Evolutionary conservation across 2,797 vertebrate species (phyloP).

Genomic region (Cryptoblepharus egeriae): DNA sequence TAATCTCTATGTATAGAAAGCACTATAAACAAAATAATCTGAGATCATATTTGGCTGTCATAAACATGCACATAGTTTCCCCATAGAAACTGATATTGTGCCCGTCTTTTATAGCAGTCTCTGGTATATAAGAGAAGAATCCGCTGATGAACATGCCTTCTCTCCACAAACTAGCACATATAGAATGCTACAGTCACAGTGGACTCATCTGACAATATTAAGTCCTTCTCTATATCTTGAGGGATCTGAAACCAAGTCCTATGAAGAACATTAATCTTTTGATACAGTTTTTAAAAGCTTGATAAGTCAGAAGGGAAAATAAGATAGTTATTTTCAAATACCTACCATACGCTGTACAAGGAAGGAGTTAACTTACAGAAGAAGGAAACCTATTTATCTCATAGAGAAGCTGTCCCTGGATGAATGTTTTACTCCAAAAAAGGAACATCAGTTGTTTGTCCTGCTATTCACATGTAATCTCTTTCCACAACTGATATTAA

Average conservation of each 20-base stretch:
- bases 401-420: neutral
- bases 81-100: too few species aligned
- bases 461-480: neutral
- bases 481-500: neutral
- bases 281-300: too few species aligned
- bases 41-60: neutral
- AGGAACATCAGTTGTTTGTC: too few species aligned
- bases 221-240: neutral
- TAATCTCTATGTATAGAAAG: too few species aligned
- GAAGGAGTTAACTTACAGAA: neutral
- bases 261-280: too few species aligned
- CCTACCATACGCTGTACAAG: too few species aligned
- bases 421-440: neutral
- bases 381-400: neutral
- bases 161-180: neutral
- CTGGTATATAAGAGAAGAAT: neutral
- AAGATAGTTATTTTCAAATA: too few species aligned
- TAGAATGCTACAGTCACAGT: neutral
- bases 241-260: too few species aligned
- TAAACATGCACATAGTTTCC: neutral
- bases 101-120: too few species aligned
- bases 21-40: too few species aligned
- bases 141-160: too few species aligned
- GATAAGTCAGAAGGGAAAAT: too few species aligned
- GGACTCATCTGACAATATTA: neutral